Base-by-base conservation (phyloP, 2,113 vertebrate species). In the Petromus typicus region DNA sequence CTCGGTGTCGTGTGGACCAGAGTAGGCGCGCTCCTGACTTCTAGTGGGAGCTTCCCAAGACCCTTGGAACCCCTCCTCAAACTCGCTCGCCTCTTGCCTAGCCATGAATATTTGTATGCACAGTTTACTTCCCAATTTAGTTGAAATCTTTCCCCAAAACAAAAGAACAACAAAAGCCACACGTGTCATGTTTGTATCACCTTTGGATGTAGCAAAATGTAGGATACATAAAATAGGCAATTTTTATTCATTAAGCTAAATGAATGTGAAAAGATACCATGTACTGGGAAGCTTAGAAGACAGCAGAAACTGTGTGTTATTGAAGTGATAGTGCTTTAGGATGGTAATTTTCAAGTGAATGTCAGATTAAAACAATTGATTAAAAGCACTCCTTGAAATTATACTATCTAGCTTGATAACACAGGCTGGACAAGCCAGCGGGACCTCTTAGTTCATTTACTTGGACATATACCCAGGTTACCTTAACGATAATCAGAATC, bases 201-300 rank as follows among this genome's bases (percentile, higher is more conserved):
- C 57, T 45, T 75, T 48, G 59, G 0, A 30, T 30, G 37, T 63
- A 71, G 23, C 71, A 81, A 13, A 67, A 51, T 88, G 57, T 61
- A 40, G 22, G 34, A 20, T 75, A 17, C 14, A 4, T 85, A 34
- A 73, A 12, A 59, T 64, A 51, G 43, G 78, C 8, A 1, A 17
- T 67, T 85, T 86, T 76, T 91, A 56, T 56, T 71, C 64, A 69
- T 79, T 86, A 57, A n/a, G 13, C n/a, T 59, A 7, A 90, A 82
- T 79, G 22, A 85, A 73, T 79, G 25, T 7, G 43, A 59, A 87
- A 13, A 43, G 45, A 56, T 25, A 18, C 20, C 63, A 32, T 57
- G 56, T 13, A 48, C 0, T 59, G 13, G 56, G 12, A 0, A 91
- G 76, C n/a, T 9, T 63, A 18, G 67, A 32, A 90, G 22, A 6